A percentile compares a stretch with the other conserved stretches of the same genome.
Conservation (phyloP, 2,888 invertebrate genomes). For the Thecophora atra region DNA sequence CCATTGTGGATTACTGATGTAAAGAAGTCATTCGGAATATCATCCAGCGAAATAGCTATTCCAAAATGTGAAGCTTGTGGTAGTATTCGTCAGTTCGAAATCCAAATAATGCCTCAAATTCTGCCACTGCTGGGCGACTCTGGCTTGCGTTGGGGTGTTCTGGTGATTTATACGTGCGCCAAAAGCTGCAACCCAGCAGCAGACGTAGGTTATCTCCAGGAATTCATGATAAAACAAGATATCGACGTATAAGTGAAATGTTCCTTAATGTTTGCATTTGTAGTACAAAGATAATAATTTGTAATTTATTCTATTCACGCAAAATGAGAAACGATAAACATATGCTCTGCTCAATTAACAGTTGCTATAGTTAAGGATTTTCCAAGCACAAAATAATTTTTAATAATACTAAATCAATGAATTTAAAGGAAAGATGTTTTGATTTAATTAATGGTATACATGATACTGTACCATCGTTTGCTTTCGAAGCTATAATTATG, state of each 20-base stretch:
- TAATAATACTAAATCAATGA: too few relatives aligned
- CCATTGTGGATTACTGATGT: slow-evolving; percentile 85
- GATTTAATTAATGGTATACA: too few relatives aligned
- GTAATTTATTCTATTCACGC: too few relatives aligned
- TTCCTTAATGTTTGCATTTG: too few relatives aligned
- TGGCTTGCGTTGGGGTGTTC: slow-evolving; percentile 88
- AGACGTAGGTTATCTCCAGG: slow-evolving; percentile 73
- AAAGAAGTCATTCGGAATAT: slow-evolving; percentile 41
- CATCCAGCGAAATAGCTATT: slow-evolving; percentile 65
- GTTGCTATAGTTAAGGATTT: too few relatives aligned
- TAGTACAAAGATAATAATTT: too few relatives aligned
- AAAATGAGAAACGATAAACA: too few relatives aligned
- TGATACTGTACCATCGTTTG: too few relatives aligned
- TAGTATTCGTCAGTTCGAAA: slow-evolving; percentile 84
- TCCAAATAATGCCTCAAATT: slow-evolving; percentile 89
- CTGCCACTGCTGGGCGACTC: slow-evolving; percentile 76
- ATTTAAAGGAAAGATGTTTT: too few relatives aligned
- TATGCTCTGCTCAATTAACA: too few relatives aligned
- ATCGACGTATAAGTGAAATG: slow-evolving; percentile 56
- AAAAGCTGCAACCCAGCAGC: slow-evolving; percentile 75
- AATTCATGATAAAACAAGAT: slow-evolving; percentile 89
- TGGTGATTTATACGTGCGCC: slow-evolving; percentile 87
- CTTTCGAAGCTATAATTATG: too few relatives aligned
- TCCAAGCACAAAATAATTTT: too few relatives aligned
- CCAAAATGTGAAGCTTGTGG: slow-evolving; percentile 82